A percentile compares a stretch with the other conserved stretches of the same genome.
These are phyloP conservation scores for Sula dactylatra DNA, from an alignment of 2,113 vertebrate species.

Conservation along the genomic window DNA sequence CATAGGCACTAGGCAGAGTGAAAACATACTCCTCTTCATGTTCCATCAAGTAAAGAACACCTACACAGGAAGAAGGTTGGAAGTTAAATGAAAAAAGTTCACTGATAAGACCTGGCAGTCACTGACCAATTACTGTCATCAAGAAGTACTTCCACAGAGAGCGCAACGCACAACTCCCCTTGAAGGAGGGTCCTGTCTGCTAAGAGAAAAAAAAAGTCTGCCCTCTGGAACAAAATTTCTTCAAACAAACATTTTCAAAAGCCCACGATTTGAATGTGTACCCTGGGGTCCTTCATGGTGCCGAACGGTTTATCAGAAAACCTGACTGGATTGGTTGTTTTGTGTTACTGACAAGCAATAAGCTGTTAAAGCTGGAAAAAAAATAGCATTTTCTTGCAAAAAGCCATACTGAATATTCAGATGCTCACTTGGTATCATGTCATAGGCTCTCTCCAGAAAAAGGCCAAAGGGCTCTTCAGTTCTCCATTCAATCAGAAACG, in stretches of 20 bases:
- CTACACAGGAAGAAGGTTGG: not conserved
- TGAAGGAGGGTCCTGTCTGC: not conserved
- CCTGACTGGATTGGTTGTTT: not conserved
- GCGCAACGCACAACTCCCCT: accelerated
- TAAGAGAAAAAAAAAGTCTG: not conserved
- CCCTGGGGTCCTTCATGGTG: not conserved
- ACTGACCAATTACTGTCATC: not conserved
- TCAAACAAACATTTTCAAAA: not conserved
- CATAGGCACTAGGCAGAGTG: constrained; percentile 92
- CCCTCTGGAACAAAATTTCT: not conserved
- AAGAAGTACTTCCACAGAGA: not conserved
- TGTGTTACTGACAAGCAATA: not conserved
- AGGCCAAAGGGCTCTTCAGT: not conserved
- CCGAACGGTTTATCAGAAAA: not conserved
- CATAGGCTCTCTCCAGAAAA: not conserved
- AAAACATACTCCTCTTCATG: constrained; percentile 93
- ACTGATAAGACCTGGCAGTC: not conserved
- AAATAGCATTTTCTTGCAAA: not conserved
- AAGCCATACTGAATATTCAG: not conserved
- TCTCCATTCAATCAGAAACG: not conserved
- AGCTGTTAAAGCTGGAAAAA: not conserved
- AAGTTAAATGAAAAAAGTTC: not conserved
- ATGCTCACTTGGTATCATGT: not conserved
- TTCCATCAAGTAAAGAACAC: constrained; percentile 86
- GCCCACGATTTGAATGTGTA: not conserved